Evolutionary conservation across 2,113 vertebrate genomes (phyloP), one percentile per base, ranked within the genome.

Genomic region (Ochotona curzoniae): DNA sequence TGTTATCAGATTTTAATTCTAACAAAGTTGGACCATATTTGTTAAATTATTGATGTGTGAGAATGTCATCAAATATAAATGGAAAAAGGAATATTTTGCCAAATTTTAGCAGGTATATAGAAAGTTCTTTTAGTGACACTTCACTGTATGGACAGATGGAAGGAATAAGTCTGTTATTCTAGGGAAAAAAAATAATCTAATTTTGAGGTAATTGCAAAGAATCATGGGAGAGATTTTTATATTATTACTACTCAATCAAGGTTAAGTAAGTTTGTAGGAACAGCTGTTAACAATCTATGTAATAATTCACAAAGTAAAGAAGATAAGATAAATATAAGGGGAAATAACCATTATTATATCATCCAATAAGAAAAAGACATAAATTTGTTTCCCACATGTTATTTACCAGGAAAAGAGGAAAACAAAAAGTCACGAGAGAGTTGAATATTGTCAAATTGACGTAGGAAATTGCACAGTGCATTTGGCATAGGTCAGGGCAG

Each of bases 381-480:
- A 60, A 18, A 47, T 44, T 54, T 93, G 25, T 74, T 49, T 30
- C n/a, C 13, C 32, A 38, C 18, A 60, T 79, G 4, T 85, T 70
- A 64, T 44, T 89, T 83, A 89, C 30, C 18, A 87, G 30, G 20
- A 81, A 73, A 87, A 79, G 44, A 30, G 80, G 14, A 3, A 25
- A 10, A 20, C 23, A 70, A 47, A 14, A 73, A 10, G 20, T 8
- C 64, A 49, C 13, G 8, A 79, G 83, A 90, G 1, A 21, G 5
- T 61, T 91, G 54, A 87, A 80, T 93, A 66, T 83, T 32, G 13
- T 93, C 47, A 78, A 67, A 83, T 73, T 78, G 61, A 60, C 60
- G 30, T 51, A 66, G 70, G 47, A 81, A 89, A 92, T 60, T 78
- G 51, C 17, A 54, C 5, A 71, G 0, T 76, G 49, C 79, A 82